Evolutionary conservation across 2,797 vertebrate species (phyloP).

Genomic region (Cygnus olor): DNA sequence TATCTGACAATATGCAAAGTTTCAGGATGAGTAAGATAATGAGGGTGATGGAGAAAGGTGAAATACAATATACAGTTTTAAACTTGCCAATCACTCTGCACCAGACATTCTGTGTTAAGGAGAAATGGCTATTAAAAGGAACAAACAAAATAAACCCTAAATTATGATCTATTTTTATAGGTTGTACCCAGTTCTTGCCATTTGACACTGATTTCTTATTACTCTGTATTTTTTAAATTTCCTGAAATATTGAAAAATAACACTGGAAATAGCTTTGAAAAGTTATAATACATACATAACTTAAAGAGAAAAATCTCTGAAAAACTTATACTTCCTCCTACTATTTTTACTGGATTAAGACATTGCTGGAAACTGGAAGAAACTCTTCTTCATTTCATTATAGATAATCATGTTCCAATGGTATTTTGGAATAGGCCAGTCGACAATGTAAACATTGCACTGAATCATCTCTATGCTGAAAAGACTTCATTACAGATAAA

Average conservation of each 20-base stretch:
- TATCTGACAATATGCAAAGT: background rate
- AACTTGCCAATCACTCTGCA: background rate
- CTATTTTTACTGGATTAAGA: background rate
- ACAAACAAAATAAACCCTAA: rapidly evolving
- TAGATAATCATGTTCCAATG: background rate
- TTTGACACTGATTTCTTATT: background rate
- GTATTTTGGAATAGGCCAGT: background rate
- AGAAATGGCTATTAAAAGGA: background rate
- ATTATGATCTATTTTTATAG: background rate
- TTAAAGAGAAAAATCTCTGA: background rate
- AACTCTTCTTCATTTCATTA: background rate
- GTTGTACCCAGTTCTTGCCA: background rate
- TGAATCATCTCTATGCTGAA: background rate
- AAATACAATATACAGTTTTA: background rate
- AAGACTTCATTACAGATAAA: background rate
- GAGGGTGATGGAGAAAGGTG: background rate
- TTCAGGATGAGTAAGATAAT: background rate
- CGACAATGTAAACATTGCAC: background rate
- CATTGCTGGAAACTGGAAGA: background rate
- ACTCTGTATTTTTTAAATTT: background rate
- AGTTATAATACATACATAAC: background rate
- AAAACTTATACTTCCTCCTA: background rate
- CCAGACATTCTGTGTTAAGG: background rate
- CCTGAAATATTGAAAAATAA: background rate
- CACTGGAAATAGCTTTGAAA: background rate